phyloP scores from a whole-genome alignment of 1,140 invertebrate genomes.

The Adoxophyes honmai region DNA sequence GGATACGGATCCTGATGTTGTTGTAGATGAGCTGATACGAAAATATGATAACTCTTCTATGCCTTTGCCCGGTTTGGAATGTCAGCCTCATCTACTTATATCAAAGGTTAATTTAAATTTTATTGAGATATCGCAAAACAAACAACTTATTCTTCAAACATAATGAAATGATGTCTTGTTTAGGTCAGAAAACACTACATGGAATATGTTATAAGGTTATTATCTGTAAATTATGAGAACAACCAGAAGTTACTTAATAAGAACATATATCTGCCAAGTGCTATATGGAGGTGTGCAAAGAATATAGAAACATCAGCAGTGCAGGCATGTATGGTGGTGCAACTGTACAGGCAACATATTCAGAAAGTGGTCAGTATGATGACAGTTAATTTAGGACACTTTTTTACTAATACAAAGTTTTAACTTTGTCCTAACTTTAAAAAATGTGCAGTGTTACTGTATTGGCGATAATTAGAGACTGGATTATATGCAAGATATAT shows the following conservation, averaged over 20 bases:
- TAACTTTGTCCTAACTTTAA: too few relatives aligned
- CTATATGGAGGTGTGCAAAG: conserved; percentile 70
- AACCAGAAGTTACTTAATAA: conserved; percentile 56
- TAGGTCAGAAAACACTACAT: conserved; percentile 73
- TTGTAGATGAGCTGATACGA: conserved; percentile 45
- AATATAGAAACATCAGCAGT: conserved; percentile 64
- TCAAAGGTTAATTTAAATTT: conserved; percentile 41
- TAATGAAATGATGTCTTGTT: conserved; percentile 21
- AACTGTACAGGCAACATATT: conserved; percentile 64
- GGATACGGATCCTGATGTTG: conserved; percentile 29
- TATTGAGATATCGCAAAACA: background rate
- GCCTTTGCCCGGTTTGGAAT: conserved; percentile 55
- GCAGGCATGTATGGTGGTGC: conserved; percentile 60
- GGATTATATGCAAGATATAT: too few relatives aligned
- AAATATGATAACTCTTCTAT: conserved; percentile 51
- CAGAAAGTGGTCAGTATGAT: conserved; percentile 39
- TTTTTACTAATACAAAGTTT: too few relatives aligned
- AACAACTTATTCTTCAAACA: background rate
- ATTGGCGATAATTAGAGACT: too few relatives aligned
- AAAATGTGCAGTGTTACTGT: too few relatives aligned
- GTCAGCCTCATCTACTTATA: conserved; percentile 58
- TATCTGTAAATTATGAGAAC: conserved; percentile 64
- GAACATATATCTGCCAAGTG: conserved; percentile 66
- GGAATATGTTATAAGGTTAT: conserved; percentile 62
- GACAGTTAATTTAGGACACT: conserved; percentile 11